Base-by-base conservation (phyloP, 1,140 invertebrate genomes). In the Diorhabda elongata region DNA sequence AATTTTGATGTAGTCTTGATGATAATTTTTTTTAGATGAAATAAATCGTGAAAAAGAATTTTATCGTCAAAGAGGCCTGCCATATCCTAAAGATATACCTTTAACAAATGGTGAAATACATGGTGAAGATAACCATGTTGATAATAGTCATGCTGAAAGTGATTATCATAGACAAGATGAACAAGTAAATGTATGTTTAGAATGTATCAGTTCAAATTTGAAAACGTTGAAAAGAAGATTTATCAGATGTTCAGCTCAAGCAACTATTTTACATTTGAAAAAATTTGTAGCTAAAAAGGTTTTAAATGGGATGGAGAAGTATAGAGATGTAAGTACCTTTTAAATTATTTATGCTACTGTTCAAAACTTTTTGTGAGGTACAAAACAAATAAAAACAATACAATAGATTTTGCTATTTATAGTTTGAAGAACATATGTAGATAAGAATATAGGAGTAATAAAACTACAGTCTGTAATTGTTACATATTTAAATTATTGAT, bases 261-360 rank as follows among this genome's bases (percentile, higher is more conserved):
- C 96, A 5, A 98, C 97, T 8, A 96, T 98, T 74, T 96, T 95
- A 61, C 96, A 98, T 81, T 85, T 98, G 6, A 98, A 98, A 82
- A 98, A 99, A 82, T 98, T 97, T 83, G 91, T 99, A 74, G 96
- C 98, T 60, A 93, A 96, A 78, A 97, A 98, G 84, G 89, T 98
- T 67, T 88, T 97, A 72, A 95, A 94, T 78, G 86, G 85, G 56
- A 91, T 94, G 79, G 92, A 96, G 67, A 95, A 95, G 82, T 98
- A 98, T 86, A 91, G 92, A 86, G 96, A 99, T 86, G 95, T 98
- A 81, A 91, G 89, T 88, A 73, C 43, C 4, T 59, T 67, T 45
- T 66, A 26, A 26, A 26, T 26, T 26, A 26, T 26, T 26, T 26
- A 26, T 26, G 26, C 26, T 26, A 26, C 26, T 26, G 26, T 26